Evolutionary conservation across 2,113 vertebrate species (phyloP).

Genomic region (Callaeas wilsoni): DNA sequence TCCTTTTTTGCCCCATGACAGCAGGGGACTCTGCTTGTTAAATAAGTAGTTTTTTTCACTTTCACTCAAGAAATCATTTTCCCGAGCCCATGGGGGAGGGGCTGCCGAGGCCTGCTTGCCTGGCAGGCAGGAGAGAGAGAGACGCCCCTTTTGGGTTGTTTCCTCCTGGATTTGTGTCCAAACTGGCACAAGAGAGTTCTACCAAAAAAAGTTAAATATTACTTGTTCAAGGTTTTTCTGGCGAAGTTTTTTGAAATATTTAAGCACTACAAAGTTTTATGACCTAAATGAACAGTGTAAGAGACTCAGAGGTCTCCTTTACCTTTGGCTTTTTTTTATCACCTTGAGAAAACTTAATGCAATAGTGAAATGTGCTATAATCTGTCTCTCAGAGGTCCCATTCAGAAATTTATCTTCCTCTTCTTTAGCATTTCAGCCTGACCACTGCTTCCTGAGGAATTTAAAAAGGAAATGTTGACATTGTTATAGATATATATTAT

Average conservation of each 20-base stretch:
- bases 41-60: too few species aligned
- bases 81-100: too few species aligned
- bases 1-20: too few species aligned
- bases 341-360: not conserved
- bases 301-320: not conserved
- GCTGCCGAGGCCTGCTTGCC: too few species aligned
- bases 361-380: not conserved
- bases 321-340: not conserved
- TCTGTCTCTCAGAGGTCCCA: not conserved
- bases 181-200: too few species aligned
- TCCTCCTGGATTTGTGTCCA: too few species aligned
- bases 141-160: too few species aligned
- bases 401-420: conserved; percentile 13
- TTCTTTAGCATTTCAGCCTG: not conserved
- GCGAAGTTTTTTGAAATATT: not conserved
- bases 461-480: not conserved
- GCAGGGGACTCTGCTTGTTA: too few species aligned
- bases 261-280: not conserved
- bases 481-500: too few species aligned
- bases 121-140: too few species aligned
- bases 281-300: not conserved
- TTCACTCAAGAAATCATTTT: too few species aligned
- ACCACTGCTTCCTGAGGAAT: not conserved
- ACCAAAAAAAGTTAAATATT: not conserved
- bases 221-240: not conserved